Evolutionary conservation across 2,797 vertebrate species (phyloP).

Genomic region (Cuniculus paca): DNA sequence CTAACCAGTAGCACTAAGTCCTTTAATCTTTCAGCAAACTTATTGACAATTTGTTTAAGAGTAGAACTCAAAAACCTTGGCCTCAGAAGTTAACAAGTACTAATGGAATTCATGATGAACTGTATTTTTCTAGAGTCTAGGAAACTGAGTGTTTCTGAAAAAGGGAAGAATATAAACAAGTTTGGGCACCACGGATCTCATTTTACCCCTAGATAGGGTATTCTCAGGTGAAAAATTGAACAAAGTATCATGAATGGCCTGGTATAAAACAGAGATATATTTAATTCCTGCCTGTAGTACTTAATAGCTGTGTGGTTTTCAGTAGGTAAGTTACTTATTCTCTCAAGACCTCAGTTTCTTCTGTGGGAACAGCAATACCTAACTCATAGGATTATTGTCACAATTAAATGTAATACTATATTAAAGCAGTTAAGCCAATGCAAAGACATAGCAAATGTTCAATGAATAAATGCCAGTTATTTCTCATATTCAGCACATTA

Average conservation of each 20-base stretch:
- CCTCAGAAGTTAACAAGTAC: not conserved
- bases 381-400: not conserved
- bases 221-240: not conserved
- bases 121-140: not conserved
- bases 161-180: not conserved
- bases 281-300: not conserved
- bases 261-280: not conserved
- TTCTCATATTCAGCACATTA: conserved; percentile 22
- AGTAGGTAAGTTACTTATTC: not conserved
- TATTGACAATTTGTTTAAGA: not conserved
- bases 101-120: not conserved
- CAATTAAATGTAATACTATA: not conserved
- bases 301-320: not conserved
- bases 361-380: not conserved
- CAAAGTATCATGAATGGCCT: not conserved
- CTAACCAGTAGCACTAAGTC: not conserved
- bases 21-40: conserved; percentile 34
- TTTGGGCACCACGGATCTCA: not conserved
- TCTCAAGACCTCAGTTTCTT: not conserved
- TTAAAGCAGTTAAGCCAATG: not conserved
- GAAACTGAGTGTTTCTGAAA: not conserved
- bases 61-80: conserved; percentile 5
- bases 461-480: not conserved
- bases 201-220: not conserved
- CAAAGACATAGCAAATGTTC: not conserved